Percentiles rank a stretch among this genome's conserved stretches.
Conservation (phyloP, 2,113 vertebrate species). For the Apteryx mantelli region DNA sequence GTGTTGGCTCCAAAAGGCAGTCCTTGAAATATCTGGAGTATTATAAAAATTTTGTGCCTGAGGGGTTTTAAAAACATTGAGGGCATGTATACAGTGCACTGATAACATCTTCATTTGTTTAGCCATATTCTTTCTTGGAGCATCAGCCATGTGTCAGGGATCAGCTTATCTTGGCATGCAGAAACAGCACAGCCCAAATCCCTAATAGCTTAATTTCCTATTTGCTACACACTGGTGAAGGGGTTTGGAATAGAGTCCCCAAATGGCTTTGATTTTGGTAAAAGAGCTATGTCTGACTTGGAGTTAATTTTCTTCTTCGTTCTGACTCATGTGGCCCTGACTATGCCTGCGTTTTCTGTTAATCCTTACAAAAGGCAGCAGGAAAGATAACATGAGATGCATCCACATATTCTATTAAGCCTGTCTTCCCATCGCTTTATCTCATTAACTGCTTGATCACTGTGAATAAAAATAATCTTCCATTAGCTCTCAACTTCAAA, state of each 20-base stretch:
- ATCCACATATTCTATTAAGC: constrained; percentile 69
- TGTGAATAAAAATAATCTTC: constrained; percentile 75
- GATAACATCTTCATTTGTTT: neutral
- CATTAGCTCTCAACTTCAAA: constrained; percentile 80
- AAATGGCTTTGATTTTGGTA: constrained; percentile 22
- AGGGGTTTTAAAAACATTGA: neutral
- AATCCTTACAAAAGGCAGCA: constrained; percentile 57
- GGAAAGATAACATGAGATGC: constrained; percentile 36
- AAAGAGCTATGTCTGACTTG: neutral
- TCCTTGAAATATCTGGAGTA: neutral
- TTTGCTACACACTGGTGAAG: accelerated
- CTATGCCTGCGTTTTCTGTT: constrained; percentile 62
- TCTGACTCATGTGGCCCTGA: constrained; percentile 51
- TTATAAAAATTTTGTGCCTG: neutral
- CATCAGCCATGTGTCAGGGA: neutral
- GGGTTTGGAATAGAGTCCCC: neutral
- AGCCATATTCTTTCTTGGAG: neutral
- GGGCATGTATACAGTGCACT: neutral
- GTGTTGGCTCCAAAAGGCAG: neutral
- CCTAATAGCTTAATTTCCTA: neutral
- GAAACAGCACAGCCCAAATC: neutral
- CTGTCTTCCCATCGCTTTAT: constrained; percentile 73
- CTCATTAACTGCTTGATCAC: constrained; percentile 81
- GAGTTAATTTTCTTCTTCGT: constrained; percentile 63
- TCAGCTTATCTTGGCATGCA: neutral